Base-by-base conservation (phyloP, 2,888 invertebrate genomes). In the Coelopa pilipes region DNA sequence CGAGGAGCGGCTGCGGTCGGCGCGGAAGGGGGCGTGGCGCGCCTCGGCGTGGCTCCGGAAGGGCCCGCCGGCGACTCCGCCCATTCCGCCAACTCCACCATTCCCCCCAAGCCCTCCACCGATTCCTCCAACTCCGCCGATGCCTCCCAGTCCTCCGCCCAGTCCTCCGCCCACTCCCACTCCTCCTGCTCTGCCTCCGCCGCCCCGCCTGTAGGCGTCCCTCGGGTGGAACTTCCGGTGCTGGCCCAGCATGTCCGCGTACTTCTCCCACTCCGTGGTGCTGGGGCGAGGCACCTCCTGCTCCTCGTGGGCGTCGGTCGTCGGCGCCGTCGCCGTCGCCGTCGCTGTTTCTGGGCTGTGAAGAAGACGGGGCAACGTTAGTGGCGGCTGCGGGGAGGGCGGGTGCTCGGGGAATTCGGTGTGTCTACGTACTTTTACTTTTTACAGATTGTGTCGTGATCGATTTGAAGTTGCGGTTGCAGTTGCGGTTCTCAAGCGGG, bases 211-310 rank as follows among this genome's bases (percentile, higher is more conserved):
- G 34, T 81, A 83, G 12, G 80, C 82, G 60, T 85, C 86, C 46
- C 83, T 80, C 1, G 86, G 85, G 76, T 84, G 83, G 69, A 80
- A 85, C 72, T 84, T 86, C 2, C 81, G 81, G 57, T 79, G 79
- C 45, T 80, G 81, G 62, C 87, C 82, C 78, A 87, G 74, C 70
- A 82, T 79, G 77, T 86, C 86, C 5, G 86, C 86, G 74, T 83
- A 82, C 70, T 82, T 84, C 60, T 86, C 86, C 86, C 86, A 86
- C 45, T 86, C 86, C 13, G 86, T 86, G 59, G 84, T 84, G 69
- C 70, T 76, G 1, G 86, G 85, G 1, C 84, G 80, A 1, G 75
- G 76, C 55, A 76, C 74, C 46, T 73, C 76, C 21, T 60, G 59
- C 46, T 65, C 46, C 34, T 7, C 34, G 34, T 34, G 2, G 34